Conservation (phyloP, 2,113 vertebrate genomes). For the Cephalopholis sonnerati region DNA sequence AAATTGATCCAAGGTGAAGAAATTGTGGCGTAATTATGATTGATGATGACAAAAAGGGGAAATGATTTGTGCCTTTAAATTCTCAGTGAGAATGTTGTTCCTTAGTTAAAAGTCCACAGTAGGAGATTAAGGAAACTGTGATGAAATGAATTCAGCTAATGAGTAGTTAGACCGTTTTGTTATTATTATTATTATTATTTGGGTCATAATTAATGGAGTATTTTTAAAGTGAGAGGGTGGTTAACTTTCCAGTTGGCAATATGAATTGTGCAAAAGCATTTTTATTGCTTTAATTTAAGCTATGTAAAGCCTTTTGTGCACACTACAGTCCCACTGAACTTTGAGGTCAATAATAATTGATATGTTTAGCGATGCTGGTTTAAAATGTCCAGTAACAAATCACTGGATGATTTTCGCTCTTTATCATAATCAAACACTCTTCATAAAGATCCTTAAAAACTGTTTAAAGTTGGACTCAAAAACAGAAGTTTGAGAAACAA, state of each 20-base stretch:
- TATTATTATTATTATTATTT: neutral
- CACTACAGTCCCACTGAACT: no score
- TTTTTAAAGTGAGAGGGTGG: neutral
- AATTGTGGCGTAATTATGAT: constrained; percentile 94
- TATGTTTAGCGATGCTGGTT: no score
- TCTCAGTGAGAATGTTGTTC: constrained; percentile 75
- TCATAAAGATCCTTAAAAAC: no score
- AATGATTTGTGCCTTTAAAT: constrained; percentile 85
- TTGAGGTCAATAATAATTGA: no score
- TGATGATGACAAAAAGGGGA: constrained; percentile 87
- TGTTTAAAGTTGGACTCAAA: neutral
- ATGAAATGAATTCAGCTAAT: constrained; percentile 26
- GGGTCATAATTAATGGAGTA: neutral
- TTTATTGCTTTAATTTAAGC: neutral
- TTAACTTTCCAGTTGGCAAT: neutral
- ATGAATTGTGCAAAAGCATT: neutral
- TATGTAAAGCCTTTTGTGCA: no score
- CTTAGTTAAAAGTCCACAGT: constrained; percentile 53
- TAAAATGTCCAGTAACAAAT: no score
- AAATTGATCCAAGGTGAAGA: constrained; percentile 99
- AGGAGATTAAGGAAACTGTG: constrained; percentile 33
- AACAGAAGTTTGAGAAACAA: neutral
- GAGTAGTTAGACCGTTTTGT: neutral
- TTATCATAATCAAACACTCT: no score
- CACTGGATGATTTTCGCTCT: no score